Percentiles rank a stretch among this genome's conserved stretches.
phyloP scores from a whole-genome alignment of 2,797 vertebrate species.

The Oreochromis mossambicus region DNA sequence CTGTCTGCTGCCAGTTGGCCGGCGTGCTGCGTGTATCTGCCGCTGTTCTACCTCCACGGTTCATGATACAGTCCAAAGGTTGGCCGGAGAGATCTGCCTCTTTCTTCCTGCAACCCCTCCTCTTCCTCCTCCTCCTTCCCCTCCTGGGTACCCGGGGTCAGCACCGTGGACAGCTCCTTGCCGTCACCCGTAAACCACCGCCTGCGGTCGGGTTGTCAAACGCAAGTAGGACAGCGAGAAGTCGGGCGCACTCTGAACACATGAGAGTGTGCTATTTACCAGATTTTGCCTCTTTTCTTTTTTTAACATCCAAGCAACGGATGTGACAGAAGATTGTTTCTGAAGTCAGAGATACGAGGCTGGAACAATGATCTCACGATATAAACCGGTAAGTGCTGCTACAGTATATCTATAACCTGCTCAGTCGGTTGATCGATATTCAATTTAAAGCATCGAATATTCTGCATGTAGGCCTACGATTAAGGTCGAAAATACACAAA shows the following conservation, averaged over 20 bases:
- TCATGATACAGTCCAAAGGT: conserved; percentile 9
- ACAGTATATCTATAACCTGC: background rate
- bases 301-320: background rate
- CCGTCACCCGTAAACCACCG: background rate
- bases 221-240: background rate
- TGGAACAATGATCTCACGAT: conserved; percentile 68
- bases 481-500: background rate
- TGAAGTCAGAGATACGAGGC: conserved; percentile 22
- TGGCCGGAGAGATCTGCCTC: conserved; percentile 14
- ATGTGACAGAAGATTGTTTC: conserved; percentile 28
- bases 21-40: background rate
- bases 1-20: background rate
- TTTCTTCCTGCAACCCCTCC: background rate
- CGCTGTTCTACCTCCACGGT: background rate
- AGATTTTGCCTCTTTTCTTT: background rate
- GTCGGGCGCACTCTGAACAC: conserved; percentile 11
- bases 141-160: conserved; percentile 58
- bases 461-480: rapidly evolving
- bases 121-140: background rate
- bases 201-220: background rate
- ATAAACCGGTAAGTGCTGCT: conserved; percentile 72
- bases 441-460: background rate
- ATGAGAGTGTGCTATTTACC: conserved; percentile 4
- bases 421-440: background rate
- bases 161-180: conserved; percentile 76